Evolutionary conservation across 2,888 invertebrate genomes (phyloP), one percentile per base, ranked within the genome.

Genomic region (Lasioglossum morio): DNA sequence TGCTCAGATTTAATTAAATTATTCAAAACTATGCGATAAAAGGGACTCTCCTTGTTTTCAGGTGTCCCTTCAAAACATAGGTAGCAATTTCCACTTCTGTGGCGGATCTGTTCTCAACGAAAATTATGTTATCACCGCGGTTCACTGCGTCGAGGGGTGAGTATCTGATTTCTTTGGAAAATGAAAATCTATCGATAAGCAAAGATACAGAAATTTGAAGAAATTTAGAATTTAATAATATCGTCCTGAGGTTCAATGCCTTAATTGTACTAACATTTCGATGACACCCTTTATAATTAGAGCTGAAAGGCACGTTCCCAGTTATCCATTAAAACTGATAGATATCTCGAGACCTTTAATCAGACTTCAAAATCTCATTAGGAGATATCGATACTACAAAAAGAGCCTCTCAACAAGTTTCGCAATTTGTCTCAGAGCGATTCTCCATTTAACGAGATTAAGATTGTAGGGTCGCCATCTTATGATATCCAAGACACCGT

Each of bases 41-140:
- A n/a, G 30, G 14, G 34, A 8, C 4, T 19, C 10, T 12, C 12
- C 37, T 60, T 19, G 40, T 81, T 37, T 12, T 14, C 40, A 93
- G 93, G 91, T 93, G 46, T 93, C 93, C 7, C 87, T 93, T 30
- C 93, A 93, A 86, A 34, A 37, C 0, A 34, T 1, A 14, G 1
- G 0, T 0, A 60, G 40, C 72, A 46, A 73, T 16, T 91, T 89
- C 66, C 93, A 93, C 74, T 93, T 93, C 72, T 93, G 93, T 69
- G 93, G 93, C n/a, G 93, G 93, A 10, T 92, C 92, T 19, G 53
- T 93, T 2, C 77, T 92, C 10, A 91, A 82, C 72, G 72, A 88
- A 53, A 40, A 90, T 40, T 91, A 88, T 46, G 91, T 93, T 3
- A 87, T 93, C 57, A 94, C 93, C 0, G 93, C 93, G 7, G 91